These are phyloP conservation scores for Mungos mungo DNA, from an alignment of 2,113 vertebrate species.

Conservation along the genomic window DNA sequence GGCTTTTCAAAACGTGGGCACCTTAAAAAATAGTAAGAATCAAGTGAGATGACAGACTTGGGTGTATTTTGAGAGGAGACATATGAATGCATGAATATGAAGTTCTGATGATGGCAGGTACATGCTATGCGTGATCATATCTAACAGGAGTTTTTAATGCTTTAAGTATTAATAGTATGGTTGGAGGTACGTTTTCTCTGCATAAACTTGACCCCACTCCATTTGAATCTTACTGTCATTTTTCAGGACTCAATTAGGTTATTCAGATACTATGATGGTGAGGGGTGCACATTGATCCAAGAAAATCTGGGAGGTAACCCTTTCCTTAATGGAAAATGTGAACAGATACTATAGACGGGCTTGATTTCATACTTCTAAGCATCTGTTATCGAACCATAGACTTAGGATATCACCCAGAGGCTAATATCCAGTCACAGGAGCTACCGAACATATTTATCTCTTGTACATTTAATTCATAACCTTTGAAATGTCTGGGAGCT, in stretches of 20 bases:
- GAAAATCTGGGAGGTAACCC: background rate
- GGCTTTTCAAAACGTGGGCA: background rate
- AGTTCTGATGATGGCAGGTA: background rate
- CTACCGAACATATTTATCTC: conserved; percentile 41
- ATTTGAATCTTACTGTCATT: background rate
- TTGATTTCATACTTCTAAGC: conserved; percentile 8
- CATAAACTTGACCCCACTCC: background rate
- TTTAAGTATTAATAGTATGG: background rate
- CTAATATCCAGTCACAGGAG: conserved; percentile 17
- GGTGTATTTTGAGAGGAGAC: background rate
- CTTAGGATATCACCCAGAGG: conserved; percentile 26
- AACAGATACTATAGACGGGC: background rate
- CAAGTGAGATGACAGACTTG: background rate
- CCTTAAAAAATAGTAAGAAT: background rate
- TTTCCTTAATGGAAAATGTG: background rate
- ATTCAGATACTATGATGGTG: background rate
- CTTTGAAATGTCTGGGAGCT: conserved; percentile 57
- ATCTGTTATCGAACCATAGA: background rate
- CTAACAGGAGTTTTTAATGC: background rate
- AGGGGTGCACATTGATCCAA: background rate
- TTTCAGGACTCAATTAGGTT: background rate
- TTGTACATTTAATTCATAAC: conserved; percentile 52
- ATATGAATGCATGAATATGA: background rate
- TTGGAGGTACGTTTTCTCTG: background rate
- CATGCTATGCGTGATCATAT: background rate